phyloP scores from a whole-genome alignment of 2,113 vertebrate species.

The Lophochroa leadbeateri region DNA sequence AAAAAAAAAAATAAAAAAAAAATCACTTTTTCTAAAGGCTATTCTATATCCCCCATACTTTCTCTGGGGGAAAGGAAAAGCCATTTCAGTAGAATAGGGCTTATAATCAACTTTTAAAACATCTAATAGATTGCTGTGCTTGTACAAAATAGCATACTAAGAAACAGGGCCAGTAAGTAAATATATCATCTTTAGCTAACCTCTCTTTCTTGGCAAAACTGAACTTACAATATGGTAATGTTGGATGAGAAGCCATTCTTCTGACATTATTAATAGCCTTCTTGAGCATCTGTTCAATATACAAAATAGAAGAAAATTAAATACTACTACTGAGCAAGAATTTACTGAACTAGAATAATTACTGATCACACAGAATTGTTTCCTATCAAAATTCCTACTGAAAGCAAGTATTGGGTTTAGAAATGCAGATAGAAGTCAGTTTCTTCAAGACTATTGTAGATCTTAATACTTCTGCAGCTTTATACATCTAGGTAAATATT shows the following conservation, averaged over 20 bases:
- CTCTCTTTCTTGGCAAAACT: not conserved
- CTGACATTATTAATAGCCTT: conserved; percentile 94
- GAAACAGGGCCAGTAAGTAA: not conserved
- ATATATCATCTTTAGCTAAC: not conserved
- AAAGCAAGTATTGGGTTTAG: not conserved
- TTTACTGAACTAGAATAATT: not conserved
- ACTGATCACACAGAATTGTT: not conserved
- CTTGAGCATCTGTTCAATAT: conserved; percentile 90
- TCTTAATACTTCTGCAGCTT: conserved; percentile 20
- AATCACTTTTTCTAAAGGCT: not conserved
- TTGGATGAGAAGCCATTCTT: conserved; percentile 98
- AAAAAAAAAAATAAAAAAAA: not conserved
- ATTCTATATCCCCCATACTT: not conserved
- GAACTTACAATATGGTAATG: conserved; percentile 96
- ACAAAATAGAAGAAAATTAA: conserved; percentile 5
- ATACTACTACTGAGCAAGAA: not conserved
- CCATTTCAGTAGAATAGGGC: not conserved
- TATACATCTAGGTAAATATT: conserved; percentile 6
- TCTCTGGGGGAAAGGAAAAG: not conserved
- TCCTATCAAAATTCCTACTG: conserved; percentile 1
- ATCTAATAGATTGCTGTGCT: not conserved
- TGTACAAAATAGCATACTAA: not conserved
- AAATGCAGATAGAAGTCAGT: not conserved
- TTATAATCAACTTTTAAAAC: not conserved
- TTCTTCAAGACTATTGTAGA: not conserved